A percentile compares a stretch with the other conserved stretches of the same genome.
phyloP scores from a whole-genome alignment of 2,797 vertebrate species.

The Cyprinella venusta region DNA sequence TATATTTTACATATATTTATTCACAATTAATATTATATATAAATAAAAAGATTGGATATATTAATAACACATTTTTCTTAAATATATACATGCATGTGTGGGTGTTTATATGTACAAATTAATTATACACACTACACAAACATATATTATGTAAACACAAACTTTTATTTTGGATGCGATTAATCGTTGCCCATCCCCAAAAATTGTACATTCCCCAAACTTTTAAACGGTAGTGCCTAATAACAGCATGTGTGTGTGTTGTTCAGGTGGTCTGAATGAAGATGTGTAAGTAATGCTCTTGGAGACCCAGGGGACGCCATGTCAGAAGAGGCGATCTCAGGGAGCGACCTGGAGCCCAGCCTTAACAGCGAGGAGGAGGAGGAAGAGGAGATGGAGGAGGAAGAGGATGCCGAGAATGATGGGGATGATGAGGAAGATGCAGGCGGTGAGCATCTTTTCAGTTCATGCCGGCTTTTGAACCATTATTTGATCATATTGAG shows the following conservation, averaged over 20 bases:
- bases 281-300: slow-evolving; percentile 93
- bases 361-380: slow-evolving; percentile 78
- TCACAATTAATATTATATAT: too few relatives aligned
- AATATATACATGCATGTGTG: too few relatives aligned
- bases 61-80: too few relatives aligned
- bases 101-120: too few relatives aligned
- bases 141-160: too few relatives aligned
- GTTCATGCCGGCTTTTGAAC: not conserved
- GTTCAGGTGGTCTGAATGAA: slow-evolving; percentile 72
- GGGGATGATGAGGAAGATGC: slow-evolving; percentile 67
- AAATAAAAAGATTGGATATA: too few relatives aligned
- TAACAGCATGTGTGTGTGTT: slow-evolving; percentile 9
- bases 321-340: slow-evolving; percentile 98
- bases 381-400: slow-evolving; percentile 76
- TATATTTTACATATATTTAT: too few relatives aligned
- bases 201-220: too few relatives aligned
- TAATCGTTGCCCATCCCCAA: too few relatives aligned
- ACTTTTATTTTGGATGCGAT: too few relatives aligned
- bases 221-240: not conserved
- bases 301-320: slow-evolving; percentile 88
- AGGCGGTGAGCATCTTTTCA: slow-evolving; percentile 16
- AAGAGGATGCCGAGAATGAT: slow-evolving; percentile 63
- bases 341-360: slow-evolving; percentile 96
- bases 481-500: not conserved
- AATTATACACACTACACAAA: too few relatives aligned